Evolutionary conservation across 2,888 invertebrate species (phyloP), one percentile per base, ranked within the genome.

Genomic region (Torymus auratus): DNA sequence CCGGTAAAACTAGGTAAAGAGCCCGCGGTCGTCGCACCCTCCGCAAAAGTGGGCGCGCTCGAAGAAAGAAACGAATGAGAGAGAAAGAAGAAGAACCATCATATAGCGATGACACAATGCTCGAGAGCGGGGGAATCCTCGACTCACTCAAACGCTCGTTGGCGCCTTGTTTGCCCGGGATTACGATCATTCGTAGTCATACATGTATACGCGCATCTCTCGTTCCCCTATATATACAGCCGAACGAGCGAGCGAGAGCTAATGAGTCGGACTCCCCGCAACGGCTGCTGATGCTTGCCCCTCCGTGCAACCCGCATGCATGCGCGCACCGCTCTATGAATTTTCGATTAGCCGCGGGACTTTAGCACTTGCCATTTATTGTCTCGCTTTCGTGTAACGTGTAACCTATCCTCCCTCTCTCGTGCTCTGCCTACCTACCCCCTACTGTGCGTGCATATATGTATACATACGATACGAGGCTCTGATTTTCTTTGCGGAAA

Each of bases 291-390:
- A 53, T 56, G 52, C 10, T 13, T 17, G 4, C n/a, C 4, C 28
- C 5, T 28, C 5, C 7, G 28, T 28, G 28, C n/a, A 53, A 15
- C 50, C 62, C 55, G 55, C 56, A 67, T 67, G 56, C 11, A 28
- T 28, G 28, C 28, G n/a, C 20, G 15, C 20, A 62, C 53, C 60
- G 62, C 70, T 74, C 72, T 75, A 82, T 82, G 78, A 82, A 82
- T 82, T 82, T 72, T 72, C 82, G 82, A 82, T 82, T 74, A 78
- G 71, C 71, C 71, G 53, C 73, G 78, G 81, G 74, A 80, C 80
- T 81, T 80, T 28, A 28, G 28, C 68, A 72, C 58, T 71, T 60
- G 80, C 74, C 75, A 53, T 65, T 20, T 77, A 70, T 52, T 61
- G 56, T 58, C 20, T 7, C 28, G 28, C 28, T 28, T 4, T 28